Evolutionary conservation across 2,888 invertebrate species (phyloP).

Genomic region (Ceraclea dissimilis): DNA sequence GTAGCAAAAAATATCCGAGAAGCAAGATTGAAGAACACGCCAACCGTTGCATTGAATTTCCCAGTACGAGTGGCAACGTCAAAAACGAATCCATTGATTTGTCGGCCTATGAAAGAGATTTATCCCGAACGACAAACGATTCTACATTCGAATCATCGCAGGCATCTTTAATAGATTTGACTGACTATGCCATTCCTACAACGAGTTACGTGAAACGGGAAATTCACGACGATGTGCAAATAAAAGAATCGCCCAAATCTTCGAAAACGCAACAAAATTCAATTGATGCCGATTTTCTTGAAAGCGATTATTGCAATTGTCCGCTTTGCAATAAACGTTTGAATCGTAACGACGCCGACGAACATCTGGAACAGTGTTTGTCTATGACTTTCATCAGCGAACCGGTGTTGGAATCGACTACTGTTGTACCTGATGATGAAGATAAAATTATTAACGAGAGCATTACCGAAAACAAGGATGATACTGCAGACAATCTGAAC

Average conservation of each 20-base stretch:
- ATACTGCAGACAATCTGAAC: neutral
- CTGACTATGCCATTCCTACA: too few relatives aligned
- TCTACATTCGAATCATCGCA: too few relatives aligned
- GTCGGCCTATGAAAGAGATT: neutral
- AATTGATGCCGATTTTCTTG: neutral
- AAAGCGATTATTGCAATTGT: slow-evolving; percentile 31
- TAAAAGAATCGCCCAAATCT: too few relatives aligned
- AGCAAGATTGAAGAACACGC: slow-evolving; percentile 40
- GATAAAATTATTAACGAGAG: neutral
- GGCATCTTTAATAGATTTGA: too few relatives aligned
- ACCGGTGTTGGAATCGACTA: slow-evolving; percentile 41
- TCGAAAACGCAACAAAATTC: neutral
- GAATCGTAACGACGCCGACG: slow-evolving; percentile 32
- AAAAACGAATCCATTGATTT: neutral
- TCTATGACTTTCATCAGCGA: slow-evolving; percentile 28
- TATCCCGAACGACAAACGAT: too few relatives aligned
- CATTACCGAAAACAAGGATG: neutral
- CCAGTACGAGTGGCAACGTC: slow-evolving; percentile 6
- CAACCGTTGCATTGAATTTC: slow-evolving; percentile 37
- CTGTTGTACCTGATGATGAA: too few relatives aligned
- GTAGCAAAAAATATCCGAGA: slow-evolving; percentile 34
- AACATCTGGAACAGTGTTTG: slow-evolving; percentile 48
- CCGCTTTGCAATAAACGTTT: slow-evolving; percentile 40
- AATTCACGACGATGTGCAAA: too few relatives aligned
- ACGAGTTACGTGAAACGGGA: too few relatives aligned